Evolutionary conservation across 2,113 vertebrate genomes (phyloP).

Genomic region (Lichenostomus cassidix): DNA sequence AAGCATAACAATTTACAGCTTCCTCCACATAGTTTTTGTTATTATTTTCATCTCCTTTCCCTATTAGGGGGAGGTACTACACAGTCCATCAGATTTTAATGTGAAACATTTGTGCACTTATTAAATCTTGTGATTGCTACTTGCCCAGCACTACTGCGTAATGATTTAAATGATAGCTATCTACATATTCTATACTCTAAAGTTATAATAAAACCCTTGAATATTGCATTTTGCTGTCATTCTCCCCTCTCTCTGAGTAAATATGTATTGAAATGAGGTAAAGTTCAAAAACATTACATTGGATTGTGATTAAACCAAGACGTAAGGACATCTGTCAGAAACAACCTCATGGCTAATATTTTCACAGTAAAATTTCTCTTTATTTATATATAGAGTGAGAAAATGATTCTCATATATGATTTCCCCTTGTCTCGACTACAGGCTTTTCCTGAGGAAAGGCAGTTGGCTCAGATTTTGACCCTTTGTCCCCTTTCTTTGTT

Average conservation of each 20-base stretch:
- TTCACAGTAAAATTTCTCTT: conserved; percentile 41
- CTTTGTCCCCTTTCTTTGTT: conserved; percentile 46
- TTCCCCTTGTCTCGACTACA: conserved; percentile 55
- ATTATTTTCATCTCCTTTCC: background rate
- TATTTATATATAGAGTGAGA: conserved; percentile 42
- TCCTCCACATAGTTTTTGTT: background rate
- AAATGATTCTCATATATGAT: conserved; percentile 55
- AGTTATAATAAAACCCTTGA: conserved; percentile 10
- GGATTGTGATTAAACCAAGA: conserved; percentile 20
- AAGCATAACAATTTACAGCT: background rate
- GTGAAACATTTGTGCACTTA: conserved; percentile 13
- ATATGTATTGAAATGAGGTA: conserved; percentile 17
- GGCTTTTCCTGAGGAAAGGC: conserved; percentile 69
- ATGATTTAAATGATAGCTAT: conserved; percentile 17
- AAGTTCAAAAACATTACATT: conserved; percentile 5
- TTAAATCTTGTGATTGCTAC: conserved; percentile 13
- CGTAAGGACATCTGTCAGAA: conserved; percentile 29
- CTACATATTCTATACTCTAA: background rate
- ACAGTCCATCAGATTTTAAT: background rate
- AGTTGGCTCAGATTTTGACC: conserved; percentile 59
- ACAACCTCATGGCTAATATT: conserved; percentile 5
- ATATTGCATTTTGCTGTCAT: background rate
- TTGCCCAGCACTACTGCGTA: background rate
- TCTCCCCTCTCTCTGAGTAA: background rate
- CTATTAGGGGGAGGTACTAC: background rate